Evolutionary conservation across 2,797 vertebrate species (phyloP), one percentile per base, ranked within the genome.

Genomic region (Gymnoscopelus microlampas): DNA sequence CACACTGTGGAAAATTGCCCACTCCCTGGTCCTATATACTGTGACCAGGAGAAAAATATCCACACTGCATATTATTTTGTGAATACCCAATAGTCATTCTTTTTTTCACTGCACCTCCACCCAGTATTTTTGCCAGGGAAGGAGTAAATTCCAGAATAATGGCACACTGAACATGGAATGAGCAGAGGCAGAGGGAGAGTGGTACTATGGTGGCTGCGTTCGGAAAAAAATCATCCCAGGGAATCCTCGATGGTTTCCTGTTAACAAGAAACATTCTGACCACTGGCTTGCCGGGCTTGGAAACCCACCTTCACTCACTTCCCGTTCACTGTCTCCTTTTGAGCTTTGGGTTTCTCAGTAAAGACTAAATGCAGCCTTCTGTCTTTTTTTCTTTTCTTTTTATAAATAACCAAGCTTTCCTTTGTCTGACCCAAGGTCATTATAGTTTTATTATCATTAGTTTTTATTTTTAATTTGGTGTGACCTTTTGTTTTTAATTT

Each of bases 101-200:
- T 44, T 32, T 13, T 15, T 19, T 44, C 32, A 44, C 39, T 8
- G 9, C 32, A 15, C 39, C 57, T 26, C 57, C 57, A 59, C 8
- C 14, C 29, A 55, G 64, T 62, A 44, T 44, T 44, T 44, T 44
- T 44, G 35, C 55, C 44, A 9, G 19, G 57, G 59, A 51, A 19
- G 55, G 13, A 39, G 63, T 78, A 80, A 80, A 87, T 89, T 85
- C 82, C 85, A 73, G 54, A 47, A 35, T 81, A 49, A 58, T 79
- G 48, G 65, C 54, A 64, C 35, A 54, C 53, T 70, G 71, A 74
- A 63, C 13, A 26, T 57, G 73, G 80, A 81, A 87, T 82, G 55
- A 69, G 59, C 70, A 66, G 50, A 73, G 71, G 53, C 1, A 9
- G 50, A 32, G 35, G 50, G 50, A 74, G 65, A 44, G 39, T 44